Evolutionary conservation across 1,140 invertebrate species (phyloP).

Genomic region (Parasteatoda tepidariorum): DNA sequence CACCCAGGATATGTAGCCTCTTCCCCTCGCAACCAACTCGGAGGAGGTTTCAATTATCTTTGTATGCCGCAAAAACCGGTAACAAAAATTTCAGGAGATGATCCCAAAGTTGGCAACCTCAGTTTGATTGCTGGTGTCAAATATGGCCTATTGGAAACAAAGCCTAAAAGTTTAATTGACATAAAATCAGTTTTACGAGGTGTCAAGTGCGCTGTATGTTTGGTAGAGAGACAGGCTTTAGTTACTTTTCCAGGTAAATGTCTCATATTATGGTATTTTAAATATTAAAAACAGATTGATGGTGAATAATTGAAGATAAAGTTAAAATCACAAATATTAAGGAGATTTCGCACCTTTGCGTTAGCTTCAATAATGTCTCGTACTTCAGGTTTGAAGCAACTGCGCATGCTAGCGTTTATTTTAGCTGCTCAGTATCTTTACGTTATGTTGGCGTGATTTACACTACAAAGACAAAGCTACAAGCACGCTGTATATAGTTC

Average conservation of each 20-base stretch:
- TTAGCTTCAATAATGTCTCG: no score
- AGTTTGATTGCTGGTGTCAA: conserved; percentile 27
- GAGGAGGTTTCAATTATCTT: conserved; percentile 10
- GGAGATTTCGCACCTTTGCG: not conserved
- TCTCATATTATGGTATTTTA: not conserved
- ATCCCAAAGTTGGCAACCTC: not conserved
- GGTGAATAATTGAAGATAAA: not conserved
- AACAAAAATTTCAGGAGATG: not conserved
- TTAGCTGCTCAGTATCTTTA: no score
- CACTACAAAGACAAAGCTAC: no score
- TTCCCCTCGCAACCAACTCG: not conserved
- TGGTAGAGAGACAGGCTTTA: not conserved
- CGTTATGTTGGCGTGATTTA: no score
- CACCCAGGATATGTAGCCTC: conserved; percentile 22
- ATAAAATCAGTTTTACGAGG: conserved; percentile 1
- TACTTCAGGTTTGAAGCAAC: no score
- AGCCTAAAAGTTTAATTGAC: not conserved
- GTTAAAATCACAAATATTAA: not conserved
- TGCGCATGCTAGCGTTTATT: no score
- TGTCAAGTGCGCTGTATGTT: conserved; percentile 12
- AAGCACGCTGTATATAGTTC: no score
- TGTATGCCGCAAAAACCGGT: conserved; percentile 7
- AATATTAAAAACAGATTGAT: not conserved
- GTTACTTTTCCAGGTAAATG: not conserved
- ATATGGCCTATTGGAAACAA: conserved; percentile 13